Evolutionary conservation across 2,797 vertebrate species (phyloP).

Genomic region (Bovichtus variegatus): DNA sequence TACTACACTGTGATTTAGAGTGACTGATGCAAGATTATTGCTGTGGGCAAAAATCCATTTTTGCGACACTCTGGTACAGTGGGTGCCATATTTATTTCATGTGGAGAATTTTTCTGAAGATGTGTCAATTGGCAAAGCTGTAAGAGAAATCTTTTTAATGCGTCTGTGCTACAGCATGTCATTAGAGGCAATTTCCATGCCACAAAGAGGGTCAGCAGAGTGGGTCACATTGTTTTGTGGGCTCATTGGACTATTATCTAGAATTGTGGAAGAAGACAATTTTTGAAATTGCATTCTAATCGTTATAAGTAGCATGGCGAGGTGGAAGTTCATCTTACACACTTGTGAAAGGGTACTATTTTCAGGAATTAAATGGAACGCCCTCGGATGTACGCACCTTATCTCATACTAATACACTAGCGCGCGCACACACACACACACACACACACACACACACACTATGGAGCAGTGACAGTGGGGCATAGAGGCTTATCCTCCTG

Average conservation of each 20-base stretch:
- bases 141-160: slow-evolving; percentile 70
- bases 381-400: slow-evolving; percentile 59
- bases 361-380: slow-evolving; percentile 70
- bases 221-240: slow-evolving; percentile 72
- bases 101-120: slow-evolving; percentile 55
- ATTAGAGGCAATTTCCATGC: slow-evolving; percentile 80
- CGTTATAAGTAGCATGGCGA: slow-evolving; percentile 68
- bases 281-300: slow-evolving; percentile 77
- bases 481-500: slow-evolving; percentile 63
- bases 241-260: slow-evolving; percentile 76
- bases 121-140: slow-evolving; percentile 68
- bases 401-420: slow-evolving; percentile 54
- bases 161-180: slow-evolving; percentile 64
- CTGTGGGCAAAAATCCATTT: slow-evolving; percentile 50
- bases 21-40: slow-evolving; percentile 61
- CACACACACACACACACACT: too few species aligned
- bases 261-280: slow-evolving; percentile 63
- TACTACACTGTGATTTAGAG: slow-evolving; percentile 39
- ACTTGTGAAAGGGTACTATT: slow-evolving; percentile 69
- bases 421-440: too few species aligned
- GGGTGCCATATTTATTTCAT: slow-evolving; percentile 58
- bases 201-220: slow-evolving; percentile 78
- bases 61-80: slow-evolving; percentile 15
- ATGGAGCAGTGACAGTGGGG: slow-evolving; percentile 52
- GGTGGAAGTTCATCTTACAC: slow-evolving; percentile 75